Percentiles rank a stretch among this genome's conserved stretches.
phyloP scores from a whole-genome alignment of 2,797 vertebrate genomes.

The Monodelphis domestica region DNA sequence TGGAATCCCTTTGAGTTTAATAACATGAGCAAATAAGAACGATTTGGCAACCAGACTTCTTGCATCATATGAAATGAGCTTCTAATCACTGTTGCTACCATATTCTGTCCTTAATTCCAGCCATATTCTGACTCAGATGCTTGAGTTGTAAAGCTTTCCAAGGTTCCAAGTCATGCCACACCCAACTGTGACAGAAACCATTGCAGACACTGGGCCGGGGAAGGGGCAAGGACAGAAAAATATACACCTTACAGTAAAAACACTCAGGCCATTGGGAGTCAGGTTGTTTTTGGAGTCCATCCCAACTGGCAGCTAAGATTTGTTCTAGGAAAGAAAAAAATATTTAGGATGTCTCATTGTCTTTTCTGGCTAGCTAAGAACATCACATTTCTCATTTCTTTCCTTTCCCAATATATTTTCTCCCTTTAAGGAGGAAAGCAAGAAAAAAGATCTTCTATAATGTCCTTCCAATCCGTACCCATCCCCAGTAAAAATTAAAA shows the following conservation, averaged over 20 bases:
- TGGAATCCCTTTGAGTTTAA: constrained; percentile 45
- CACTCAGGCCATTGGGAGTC: background rate
- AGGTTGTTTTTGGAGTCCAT: constrained; percentile 20
- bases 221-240: constrained; percentile 38
- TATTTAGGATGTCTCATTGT: constrained; percentile 7
- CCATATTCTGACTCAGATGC: constrained; percentile 44
- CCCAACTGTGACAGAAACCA: constrained; percentile 35
- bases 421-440: constrained; percentile 54
- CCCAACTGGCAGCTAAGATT: constrained; percentile 56
- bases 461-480: background rate
- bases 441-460: background rate
- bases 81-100: constrained; percentile 25
- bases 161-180: background rate
- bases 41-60: constrained; percentile 45
- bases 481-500: background rate
- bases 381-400: constrained; percentile 27
- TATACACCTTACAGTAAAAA: constrained; percentile 42
- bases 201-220: constrained; percentile 45
- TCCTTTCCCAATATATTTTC: constrained; percentile 21
- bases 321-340: constrained; percentile 39
- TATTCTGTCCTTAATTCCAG: constrained; percentile 37
- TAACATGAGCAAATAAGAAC: background rate
- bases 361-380: constrained; percentile 38
- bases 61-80: constrained; percentile 50
- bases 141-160: constrained; percentile 43